A percentile compares a stretch with the other conserved stretches of the same genome.
Evolutionary conservation across 2,797 vertebrate genomes (phyloP).

Genomic region (Halcyon badia): DNA sequence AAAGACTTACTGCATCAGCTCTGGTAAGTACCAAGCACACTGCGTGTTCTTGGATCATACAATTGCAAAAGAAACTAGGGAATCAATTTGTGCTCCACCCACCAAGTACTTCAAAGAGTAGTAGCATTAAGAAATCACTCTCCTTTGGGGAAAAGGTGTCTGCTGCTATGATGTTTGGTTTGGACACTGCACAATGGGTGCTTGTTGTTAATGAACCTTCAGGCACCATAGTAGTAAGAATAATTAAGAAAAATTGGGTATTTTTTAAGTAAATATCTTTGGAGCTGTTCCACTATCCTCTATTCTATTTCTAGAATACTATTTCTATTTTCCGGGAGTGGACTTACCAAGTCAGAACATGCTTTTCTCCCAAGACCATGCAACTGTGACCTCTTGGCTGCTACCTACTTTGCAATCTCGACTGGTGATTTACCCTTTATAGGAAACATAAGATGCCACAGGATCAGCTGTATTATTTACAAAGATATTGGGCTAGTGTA

Average conservation of each 20-base stretch:
- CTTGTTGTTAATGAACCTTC: background rate
- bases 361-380: background rate
- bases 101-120: background rate
- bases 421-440: background rate
- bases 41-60: background rate
- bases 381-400: background rate
- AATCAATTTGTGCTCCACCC: background rate
- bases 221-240: background rate
- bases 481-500: fast-evolving
- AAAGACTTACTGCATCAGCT: background rate
- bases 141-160: background rate
- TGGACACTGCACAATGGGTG: background rate
- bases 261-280: background rate
- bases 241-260: background rate
- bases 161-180: background rate
- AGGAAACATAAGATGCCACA: background rate
- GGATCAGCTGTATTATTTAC: background rate
- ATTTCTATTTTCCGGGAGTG: background rate
- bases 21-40: background rate
- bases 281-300: background rate
- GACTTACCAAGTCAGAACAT: background rate
- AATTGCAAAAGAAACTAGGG: background rate
- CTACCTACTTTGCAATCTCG: background rate
- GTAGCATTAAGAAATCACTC: background rate
- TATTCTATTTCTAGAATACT: background rate